Conservation (phyloP, 2,888 invertebrate genomes). For the Tiphia femorata region DNA sequence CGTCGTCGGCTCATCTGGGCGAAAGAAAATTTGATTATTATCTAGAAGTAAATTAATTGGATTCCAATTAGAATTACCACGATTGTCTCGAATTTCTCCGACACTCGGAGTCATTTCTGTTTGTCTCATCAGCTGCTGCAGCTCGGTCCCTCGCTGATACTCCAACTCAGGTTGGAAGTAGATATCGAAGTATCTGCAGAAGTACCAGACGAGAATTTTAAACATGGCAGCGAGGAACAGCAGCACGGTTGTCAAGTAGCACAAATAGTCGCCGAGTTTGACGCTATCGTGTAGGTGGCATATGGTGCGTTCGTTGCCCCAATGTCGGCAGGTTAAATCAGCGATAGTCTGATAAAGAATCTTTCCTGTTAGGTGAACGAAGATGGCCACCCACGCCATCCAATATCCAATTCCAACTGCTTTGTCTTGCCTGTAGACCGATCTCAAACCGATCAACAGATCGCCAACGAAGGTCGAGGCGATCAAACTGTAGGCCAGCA, state of each 20-base stretch:
- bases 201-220: constrained; percentile 69
- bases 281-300: constrained; percentile 70
- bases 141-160: too few species aligned
- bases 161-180: constrained; percentile 48
- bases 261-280: constrained; percentile 70
- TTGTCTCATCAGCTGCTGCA: constrained; percentile 41
- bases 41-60: too few species aligned
- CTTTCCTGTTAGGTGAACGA: constrained; percentile 76
- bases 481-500: constrained; percentile 66
- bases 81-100: too few species aligned
- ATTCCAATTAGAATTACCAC: too few species aligned
- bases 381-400: constrained; percentile 71
- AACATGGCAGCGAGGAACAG: constrained; percentile 68
- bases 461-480: constrained; percentile 70
- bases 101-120: too few species aligned
- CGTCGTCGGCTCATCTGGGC: not conserved
- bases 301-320: constrained; percentile 64
- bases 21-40: too few species aligned
- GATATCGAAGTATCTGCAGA: constrained; percentile 66
- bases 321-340: constrained; percentile 69
- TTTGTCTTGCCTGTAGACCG: constrained; percentile 75
- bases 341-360: constrained; percentile 74
- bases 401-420: constrained; percentile 74
- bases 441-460: constrained; percentile 72
- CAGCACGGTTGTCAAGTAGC: constrained; percentile 69